Evolutionary conservation across 2,113 vertebrate species (phyloP), one percentile per base, ranked within the genome.

Genomic region (Nansenia antarctica): DNA sequence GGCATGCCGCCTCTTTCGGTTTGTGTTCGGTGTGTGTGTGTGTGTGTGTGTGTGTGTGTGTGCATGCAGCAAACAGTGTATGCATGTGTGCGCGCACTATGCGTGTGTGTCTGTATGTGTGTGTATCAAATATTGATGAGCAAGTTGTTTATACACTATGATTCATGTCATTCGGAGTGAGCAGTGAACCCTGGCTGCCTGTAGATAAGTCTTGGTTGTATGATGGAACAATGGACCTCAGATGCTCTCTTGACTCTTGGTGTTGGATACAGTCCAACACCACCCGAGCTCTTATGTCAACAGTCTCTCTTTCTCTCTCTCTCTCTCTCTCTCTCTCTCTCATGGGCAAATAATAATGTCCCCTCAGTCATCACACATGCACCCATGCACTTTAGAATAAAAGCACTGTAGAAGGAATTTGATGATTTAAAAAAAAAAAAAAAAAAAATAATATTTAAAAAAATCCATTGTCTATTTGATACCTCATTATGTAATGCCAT

Each of bases 111-210:
- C 27, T n/a, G 27, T 70, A 15, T 31, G 61, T 67, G 57, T 61
- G 63, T 80, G 65, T 37, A 72, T 81, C 67, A 85, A 82, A 75
- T 29, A 86, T 90, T 64, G 62, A 87, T 82, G 65, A 80, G 62
- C 74, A 64, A 59, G 72, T 67, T 84, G 70, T 83, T 84, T 81
- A 73, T 83, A 74, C 74, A 66, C 69, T 65, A 77, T 73, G 73
- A 80, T 65, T 70, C 58, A 20, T 73, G 75, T 82, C 80, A 76
- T 81, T 82, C 69, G 79, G 62, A 78, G 11, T 26, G 5, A 0
- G n/a, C 12, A 53, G 18, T 35, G 32, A 67, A n/a, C 57, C n/a
- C 60, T 39, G 3, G 53, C 69, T 72, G 35, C 18, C 32, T 62
- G 63, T 61, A 37, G 49, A 49, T 30, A 42, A 14, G 9, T 64